A percentile compares a stretch with the other conserved stretches of the same genome.
Conservation (phyloP, 2,888 invertebrate species). For the Hipparchia semele region DNA sequence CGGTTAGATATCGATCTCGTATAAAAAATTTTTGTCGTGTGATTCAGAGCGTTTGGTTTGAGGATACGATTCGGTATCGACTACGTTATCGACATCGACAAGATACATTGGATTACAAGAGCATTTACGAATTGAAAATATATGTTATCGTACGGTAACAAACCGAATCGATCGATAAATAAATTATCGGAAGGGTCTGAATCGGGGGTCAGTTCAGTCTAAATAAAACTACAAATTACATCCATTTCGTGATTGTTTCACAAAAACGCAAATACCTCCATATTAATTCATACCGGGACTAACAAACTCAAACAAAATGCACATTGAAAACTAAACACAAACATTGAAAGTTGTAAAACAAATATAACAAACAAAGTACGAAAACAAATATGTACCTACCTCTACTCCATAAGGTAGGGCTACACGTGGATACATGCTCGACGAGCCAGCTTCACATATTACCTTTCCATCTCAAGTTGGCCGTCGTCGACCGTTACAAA, state of each 20-base stretch:
- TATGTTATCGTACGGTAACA: no score
- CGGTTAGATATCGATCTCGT: no score
- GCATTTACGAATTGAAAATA: no score
- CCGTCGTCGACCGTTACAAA: no score
- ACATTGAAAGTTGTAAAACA: conserved; percentile 33
- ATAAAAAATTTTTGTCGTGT: no score
- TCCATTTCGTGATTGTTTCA: conserved; percentile 12
- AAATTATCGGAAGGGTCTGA: no score
- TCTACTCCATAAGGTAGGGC: conserved; percentile 6
- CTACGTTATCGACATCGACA: no score
- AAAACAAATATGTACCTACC: conserved; percentile 37
- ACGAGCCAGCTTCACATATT: background rate
- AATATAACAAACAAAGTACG: conserved; percentile 27
- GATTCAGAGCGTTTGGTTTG: no score
- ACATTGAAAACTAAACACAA: conserved; percentile 33
- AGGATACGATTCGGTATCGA: no score
- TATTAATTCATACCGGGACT: conserved; percentile 7
- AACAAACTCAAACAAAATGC: conserved; percentile 30
- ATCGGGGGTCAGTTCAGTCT: background rate
- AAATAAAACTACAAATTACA: background rate
- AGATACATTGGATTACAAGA: no score
- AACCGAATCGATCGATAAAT: no score
- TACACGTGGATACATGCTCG: background rate
- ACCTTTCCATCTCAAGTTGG: no score
- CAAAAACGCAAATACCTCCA: conserved; percentile 13